Evolutionary conservation across 2,797 vertebrate genomes (phyloP).

Genomic region (Cichlasoma orientale): DNA sequence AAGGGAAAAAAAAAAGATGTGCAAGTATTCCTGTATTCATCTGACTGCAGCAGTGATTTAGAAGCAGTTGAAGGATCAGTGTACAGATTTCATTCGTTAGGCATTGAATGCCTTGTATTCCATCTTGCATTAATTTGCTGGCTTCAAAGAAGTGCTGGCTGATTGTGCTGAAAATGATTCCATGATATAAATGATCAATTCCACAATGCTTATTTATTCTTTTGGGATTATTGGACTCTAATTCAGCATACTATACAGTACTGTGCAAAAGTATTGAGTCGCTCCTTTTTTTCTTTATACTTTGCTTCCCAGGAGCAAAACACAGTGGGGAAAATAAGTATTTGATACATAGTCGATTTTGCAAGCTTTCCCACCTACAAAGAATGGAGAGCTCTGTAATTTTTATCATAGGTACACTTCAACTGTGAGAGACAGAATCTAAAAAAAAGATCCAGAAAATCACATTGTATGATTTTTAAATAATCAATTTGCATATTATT

Average conservation of each 20-base stretch:
- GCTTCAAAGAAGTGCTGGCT: neutral
- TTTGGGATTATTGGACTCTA: neutral
- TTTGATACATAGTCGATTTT: too few species aligned
- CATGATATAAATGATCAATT: neutral
- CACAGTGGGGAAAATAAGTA: too few species aligned
- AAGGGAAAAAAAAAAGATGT: neutral
- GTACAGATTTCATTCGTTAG: constrained; percentile 1
- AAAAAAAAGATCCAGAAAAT: too few species aligned
- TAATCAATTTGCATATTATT: too few species aligned
- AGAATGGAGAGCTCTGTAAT: too few species aligned
- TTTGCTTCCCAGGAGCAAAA: neutral
- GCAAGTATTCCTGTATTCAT: constrained; percentile 10
- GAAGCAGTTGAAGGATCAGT: constrained; percentile 24
- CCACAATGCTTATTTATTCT: constrained; percentile 11
- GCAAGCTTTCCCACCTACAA: too few species aligned
- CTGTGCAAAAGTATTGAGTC: neutral
- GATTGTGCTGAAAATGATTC: constrained; percentile 3
- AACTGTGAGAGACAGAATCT: too few species aligned
- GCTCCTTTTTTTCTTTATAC: neutral
- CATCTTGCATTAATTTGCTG: constrained; percentile 16
- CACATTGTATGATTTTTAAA: too few species aligned
- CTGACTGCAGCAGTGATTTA: constrained; percentile 20
- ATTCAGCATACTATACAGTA: neutral
- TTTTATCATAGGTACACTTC: too few species aligned
- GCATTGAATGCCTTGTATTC: constrained; percentile 15